These are phyloP conservation scores for Drosophila tsacasi DNA, from an alignment of 1,140 invertebrate species.

Conservation along the genomic window DNA sequence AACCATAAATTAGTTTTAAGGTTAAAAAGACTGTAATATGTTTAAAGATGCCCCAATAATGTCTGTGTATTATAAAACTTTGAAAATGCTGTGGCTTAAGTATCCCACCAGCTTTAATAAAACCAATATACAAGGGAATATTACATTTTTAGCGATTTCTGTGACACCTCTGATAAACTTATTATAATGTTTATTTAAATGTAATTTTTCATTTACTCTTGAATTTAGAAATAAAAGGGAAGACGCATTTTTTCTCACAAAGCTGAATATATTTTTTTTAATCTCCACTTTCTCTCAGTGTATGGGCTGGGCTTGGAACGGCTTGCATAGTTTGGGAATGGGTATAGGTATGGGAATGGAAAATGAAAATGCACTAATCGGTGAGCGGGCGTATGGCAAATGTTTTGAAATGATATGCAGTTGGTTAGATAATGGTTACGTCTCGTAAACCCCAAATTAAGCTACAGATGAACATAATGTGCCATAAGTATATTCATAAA, in stretches of 20 bases:
- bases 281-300: constrained; percentile 15
- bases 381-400: constrained; percentile 47
- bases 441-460: constrained; percentile 22
- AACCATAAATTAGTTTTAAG: too few relatives aligned
- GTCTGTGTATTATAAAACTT: too few relatives aligned
- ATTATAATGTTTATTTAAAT: background rate
- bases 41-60: too few relatives aligned
- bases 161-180: too few relatives aligned
- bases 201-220: background rate
- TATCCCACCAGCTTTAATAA: too few relatives aligned
- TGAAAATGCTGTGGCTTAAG: too few relatives aligned
- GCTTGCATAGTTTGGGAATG: constrained; percentile 23
- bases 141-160: background rate
- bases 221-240: too few relatives aligned
- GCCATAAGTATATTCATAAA: constrained; percentile 41
- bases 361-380: constrained; percentile 39
- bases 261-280: too few relatives aligned
- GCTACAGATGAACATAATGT: constrained; percentile 23
- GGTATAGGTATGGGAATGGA: constrained; percentile 14
- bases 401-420: constrained; percentile 45
- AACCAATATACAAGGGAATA: too few relatives aligned
- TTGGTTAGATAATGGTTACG: constrained; percentile 35
- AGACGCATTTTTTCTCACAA: too few relatives aligned
- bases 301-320: constrained; percentile 10
- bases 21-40: too few relatives aligned